These are phyloP conservation scores for Dicranocentrus wangi DNA, from an alignment of 2,888 invertebrate species.

Conservation along the genomic window DNA sequence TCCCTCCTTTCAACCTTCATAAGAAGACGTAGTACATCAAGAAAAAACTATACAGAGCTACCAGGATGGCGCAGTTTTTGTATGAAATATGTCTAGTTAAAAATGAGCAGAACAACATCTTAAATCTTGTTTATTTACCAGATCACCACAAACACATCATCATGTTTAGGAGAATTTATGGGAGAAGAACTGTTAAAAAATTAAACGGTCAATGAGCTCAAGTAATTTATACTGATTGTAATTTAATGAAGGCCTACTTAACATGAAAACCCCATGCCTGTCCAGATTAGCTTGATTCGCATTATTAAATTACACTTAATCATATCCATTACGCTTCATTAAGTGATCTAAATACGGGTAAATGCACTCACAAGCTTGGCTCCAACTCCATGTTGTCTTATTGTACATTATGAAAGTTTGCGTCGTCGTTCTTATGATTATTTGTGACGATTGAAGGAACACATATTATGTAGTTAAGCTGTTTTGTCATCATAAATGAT, in stretches of 20 bases:
- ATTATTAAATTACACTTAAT: conserved; percentile 67
- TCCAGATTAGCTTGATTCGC: conserved; percentile 60
- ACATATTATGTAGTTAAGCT: conserved; percentile 1
- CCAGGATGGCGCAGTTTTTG: background rate
- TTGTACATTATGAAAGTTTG: conserved; percentile 11
- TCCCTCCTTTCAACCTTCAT: background rate
- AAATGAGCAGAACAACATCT: conserved; percentile 15
- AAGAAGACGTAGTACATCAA: background rate
- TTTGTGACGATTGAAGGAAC: background rate
- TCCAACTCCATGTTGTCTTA: conserved; percentile 19
- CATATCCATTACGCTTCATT: conserved; percentile 67
- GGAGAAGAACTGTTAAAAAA: conserved; percentile 60
- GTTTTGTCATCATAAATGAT: conserved; percentile 1
- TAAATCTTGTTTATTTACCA: conserved; percentile 28
- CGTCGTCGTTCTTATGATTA: conserved; percentile 22
- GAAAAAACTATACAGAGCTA: background rate
- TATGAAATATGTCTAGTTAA: background rate
- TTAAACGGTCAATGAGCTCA: conserved; percentile 65
- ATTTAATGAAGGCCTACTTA: conserved; percentile 66
- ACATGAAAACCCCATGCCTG: conserved; percentile 55
- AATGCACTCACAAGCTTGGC: conserved; percentile 50
- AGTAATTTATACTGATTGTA: conserved; percentile 65
- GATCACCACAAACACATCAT: conserved; percentile 15
- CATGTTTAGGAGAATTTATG: conserved; percentile 51
- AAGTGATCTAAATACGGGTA: conserved; percentile 49